These are phyloP conservation scores for human DNA, from an alignment of 2,113 vertebrate genomes.

Conservation along the genomic window DNA sequence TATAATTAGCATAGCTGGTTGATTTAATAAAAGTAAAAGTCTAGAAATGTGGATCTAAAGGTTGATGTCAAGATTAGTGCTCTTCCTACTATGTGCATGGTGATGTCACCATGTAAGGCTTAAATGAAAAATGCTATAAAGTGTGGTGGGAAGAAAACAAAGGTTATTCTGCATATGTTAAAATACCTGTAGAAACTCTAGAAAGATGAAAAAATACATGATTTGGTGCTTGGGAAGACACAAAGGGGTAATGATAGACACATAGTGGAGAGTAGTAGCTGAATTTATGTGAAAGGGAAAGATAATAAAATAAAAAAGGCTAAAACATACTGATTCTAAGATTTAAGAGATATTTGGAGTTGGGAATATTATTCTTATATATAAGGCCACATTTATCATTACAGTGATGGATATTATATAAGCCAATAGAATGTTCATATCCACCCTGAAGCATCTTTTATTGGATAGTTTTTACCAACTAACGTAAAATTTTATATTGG, in stretches of 20 bases:
- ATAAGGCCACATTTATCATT: background rate
- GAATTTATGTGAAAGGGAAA: background rate
- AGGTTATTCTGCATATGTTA: background rate
- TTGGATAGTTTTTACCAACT: background rate
- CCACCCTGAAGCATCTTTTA: background rate
- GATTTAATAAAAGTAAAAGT: background rate
- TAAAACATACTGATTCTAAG: background rate
- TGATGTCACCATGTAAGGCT: background rate
- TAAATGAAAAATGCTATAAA: background rate
- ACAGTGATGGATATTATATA: background rate
- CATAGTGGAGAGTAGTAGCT: background rate
- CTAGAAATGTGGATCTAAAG: background rate
- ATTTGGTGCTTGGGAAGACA: background rate
- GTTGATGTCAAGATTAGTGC: background rate
- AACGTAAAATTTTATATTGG: background rate
- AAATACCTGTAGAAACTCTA: background rate
- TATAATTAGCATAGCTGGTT: background rate
- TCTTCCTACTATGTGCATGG: background rate
- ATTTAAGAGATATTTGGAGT: background rate
- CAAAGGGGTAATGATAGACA: background rate
- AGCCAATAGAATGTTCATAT: background rate
- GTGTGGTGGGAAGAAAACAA: background rate
- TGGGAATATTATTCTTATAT: background rate
- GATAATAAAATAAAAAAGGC: background rate
- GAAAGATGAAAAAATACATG: background rate